Conservation (phyloP, 1,140 invertebrate genomes). For the Drosophila sp. region DNA sequence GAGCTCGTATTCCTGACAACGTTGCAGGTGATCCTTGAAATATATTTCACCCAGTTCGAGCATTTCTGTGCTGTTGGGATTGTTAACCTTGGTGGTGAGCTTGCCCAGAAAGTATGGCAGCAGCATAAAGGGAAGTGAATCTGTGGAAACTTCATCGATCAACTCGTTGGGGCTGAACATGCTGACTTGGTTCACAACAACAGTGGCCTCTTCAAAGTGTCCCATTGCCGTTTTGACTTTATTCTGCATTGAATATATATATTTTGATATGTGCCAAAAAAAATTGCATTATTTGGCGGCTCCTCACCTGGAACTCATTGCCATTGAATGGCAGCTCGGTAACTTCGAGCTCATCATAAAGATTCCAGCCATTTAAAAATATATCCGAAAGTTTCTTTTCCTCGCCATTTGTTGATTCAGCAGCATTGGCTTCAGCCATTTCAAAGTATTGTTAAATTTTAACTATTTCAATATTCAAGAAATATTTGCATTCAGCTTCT, state of each 20-base stretch:
- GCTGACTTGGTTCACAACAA: constrained; percentile 90
- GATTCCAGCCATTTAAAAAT: constrained; percentile 87
- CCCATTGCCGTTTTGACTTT: constrained; percentile 89
- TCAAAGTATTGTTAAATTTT: constrained; percentile 1
- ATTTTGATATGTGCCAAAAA: constrained; percentile 33
- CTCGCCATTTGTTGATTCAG: constrained; percentile 30
- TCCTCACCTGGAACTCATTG: constrained; percentile 86
- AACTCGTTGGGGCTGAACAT: constrained; percentile 96
- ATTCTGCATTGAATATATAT: constrained; percentile 85
- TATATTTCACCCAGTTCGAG: constrained; percentile 92
- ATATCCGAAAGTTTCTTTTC: constrained; percentile 84
- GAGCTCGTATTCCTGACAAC: constrained; percentile 91
- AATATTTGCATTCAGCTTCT: constrained; percentile 20
- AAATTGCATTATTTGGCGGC: neutral
- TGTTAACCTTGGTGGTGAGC: constrained; percentile 86
- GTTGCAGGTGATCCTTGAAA: constrained; percentile 92
- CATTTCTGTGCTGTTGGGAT: constrained; percentile 88
- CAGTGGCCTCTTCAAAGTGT: constrained; percentile 91
- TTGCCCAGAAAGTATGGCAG: constrained; percentile 93
- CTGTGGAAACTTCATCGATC: constrained; percentile 93
- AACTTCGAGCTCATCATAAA: constrained; percentile 86
- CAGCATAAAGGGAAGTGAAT: constrained; percentile 93
- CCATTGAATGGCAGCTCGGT: constrained; percentile 87
- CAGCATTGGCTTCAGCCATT: constrained; percentile 59
- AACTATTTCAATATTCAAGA: neutral